These are phyloP conservation scores for Microtus ochrogaster DNA, from an alignment of 2,113 vertebrate species.

Conservation along the genomic window DNA sequence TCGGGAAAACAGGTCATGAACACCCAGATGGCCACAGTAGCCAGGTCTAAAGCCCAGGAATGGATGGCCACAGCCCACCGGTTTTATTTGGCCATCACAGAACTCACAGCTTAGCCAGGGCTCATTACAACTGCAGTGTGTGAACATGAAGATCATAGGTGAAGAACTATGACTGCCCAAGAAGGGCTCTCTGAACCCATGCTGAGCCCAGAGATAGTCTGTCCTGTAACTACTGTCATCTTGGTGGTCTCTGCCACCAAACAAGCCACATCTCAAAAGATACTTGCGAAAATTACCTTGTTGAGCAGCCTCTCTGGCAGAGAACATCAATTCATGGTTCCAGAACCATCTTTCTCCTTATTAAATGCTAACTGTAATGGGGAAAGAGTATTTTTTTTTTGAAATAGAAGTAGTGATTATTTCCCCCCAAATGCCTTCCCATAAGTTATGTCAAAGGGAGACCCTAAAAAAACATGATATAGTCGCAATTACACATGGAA, in stretches of 20 bases:
- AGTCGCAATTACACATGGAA: background rate
- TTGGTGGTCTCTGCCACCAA: background rate
- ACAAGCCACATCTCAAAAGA: background rate
- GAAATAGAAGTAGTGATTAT: background rate
- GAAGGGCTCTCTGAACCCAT: background rate
- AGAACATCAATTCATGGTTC: background rate
- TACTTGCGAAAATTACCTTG: background rate
- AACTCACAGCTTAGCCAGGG: background rate
- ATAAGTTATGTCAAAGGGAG: background rate
- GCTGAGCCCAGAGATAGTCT: background rate
- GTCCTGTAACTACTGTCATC: background rate
- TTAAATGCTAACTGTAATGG: background rate
- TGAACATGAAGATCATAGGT: rapidly evolving
- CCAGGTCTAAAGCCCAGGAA: constrained; percentile 21
- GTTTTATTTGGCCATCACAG: constrained; percentile 6
- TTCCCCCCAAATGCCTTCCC: background rate
- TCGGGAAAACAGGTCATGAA: background rate
- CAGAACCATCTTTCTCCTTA: background rate
- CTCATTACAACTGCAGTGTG: background rate
- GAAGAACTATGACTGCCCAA: background rate
- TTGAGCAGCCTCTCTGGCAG: background rate
- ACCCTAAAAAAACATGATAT: background rate
- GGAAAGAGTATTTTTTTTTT: background rate
- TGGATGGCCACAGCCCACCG: constrained; percentile 3
- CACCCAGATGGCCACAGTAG: constrained; percentile 51